Percentiles rank a stretch among this genome's conserved stretches.
phyloP scores from a whole-genome alignment of 53 echinoderm and acorn worm species.

The Holothuria scabra region DNA sequence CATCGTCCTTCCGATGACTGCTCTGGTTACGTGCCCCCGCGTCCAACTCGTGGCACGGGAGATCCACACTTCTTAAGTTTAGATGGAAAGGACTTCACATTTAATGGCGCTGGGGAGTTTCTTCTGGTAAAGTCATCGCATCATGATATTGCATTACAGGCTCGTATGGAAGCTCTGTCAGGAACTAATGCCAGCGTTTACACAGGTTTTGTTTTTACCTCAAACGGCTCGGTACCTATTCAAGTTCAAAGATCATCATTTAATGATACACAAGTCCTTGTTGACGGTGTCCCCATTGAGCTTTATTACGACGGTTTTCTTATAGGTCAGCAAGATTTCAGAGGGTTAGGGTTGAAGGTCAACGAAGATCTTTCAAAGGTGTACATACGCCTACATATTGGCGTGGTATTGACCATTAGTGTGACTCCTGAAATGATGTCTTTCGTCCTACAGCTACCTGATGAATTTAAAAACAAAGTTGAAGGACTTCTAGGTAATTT shows the following conservation, averaged over 20 bases:
- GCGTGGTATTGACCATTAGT: constrained; percentile 40
- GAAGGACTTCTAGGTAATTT: constrained; percentile 64
- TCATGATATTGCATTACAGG: constrained; percentile 59
- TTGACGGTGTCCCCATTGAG: constrained; percentile 54
- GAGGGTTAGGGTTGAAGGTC: constrained; percentile 43
- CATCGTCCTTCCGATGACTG: constrained; percentile 71
- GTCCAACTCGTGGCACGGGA: constrained; percentile 57
- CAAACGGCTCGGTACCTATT: constrained; percentile 55
- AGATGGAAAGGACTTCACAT: constrained; percentile 61
- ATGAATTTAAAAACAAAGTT: constrained; percentile 50
- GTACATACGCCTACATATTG: constrained; percentile 41
- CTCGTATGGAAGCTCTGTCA: constrained; percentile 60
- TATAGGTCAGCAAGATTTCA: constrained; percentile 30
- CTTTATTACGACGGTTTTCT: constrained; percentile 17
- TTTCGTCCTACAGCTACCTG: constrained; percentile 59
- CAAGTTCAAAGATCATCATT: constrained; percentile 57
- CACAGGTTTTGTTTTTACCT: constrained; percentile 60
- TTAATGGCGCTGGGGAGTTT: constrained; percentile 75
- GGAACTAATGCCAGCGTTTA: constrained; percentile 61
- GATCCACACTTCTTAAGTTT: constrained; percentile 68
- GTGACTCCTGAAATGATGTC: constrained; percentile 62
- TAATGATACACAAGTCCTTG: constrained; percentile 54
- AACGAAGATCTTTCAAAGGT: constrained; percentile 50
- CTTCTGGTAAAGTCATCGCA: constrained; percentile 51
- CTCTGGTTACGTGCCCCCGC: constrained; percentile 58